Evolutionary conservation across 2,888 invertebrate species (phyloP), one percentile per base, ranked within the genome.

Genomic region (Stramonita haemastoma): DNA sequence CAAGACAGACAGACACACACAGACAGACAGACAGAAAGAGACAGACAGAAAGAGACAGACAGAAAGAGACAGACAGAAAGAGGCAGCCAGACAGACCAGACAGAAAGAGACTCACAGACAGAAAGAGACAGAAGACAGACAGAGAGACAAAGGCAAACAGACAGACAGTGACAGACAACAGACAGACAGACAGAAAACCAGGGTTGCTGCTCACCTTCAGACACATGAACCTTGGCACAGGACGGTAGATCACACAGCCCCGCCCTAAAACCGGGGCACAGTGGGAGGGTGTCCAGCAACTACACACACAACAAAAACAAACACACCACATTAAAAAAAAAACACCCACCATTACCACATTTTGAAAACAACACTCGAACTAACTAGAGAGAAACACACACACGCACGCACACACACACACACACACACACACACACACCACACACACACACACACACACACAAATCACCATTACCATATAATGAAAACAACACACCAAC

Each of bases 251-350:
- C 98, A 97, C 98, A 98, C 97, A 98, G 98, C 97, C 98, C 98
- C 97, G 98, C 98, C 98, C 98, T 99, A 99, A 98, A 99, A 99
- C 98, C 99, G 98, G 98, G 98, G 99, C 98, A 99, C 98, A 98
- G 98, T 98, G 98, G 99, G 98, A 98, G 98, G 98, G 98, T 99
- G 98, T 98, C 99, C 98, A 98, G 99, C 98, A 98, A 99, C 99
- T 99, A 60, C 22, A 34, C 98, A 13, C 29, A 8, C 26, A 46
- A 66, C n/a, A 26, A 34, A 81, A 87, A 46, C 15, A 66, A 13
- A 66, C 66, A 66, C 5, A 11, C 26, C n/a, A n/a, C n/a, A n/a
- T n/a, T n/a, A n/a, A n/a, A n/a, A 66, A 11, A 22, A 22, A 19
- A 66, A 4, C 5, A 5, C 17, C 66, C 66, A 66, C 5, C 66